Evolutionary conservation across 2,113 vertebrate genomes (phyloP), one percentile per base, ranked within the genome.

Genomic region (Cebus imitator): DNA sequence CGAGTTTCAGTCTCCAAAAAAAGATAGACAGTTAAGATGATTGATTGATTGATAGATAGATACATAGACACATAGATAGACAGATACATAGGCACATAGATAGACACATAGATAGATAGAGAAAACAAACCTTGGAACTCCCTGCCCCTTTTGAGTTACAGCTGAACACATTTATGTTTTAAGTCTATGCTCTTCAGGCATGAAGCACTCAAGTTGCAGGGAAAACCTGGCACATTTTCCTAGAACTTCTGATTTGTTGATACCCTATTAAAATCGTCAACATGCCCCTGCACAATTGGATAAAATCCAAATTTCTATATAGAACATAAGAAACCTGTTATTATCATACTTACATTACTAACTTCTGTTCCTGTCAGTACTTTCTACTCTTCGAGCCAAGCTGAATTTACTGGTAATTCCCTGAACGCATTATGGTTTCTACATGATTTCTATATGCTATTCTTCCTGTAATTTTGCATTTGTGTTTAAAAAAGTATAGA

Each of bases 201-300:
- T 27, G 8, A 23, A 27, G 0, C 45, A 64, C n/a, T 61, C 76
- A 83, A 68, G 27, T 43, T 80, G 50, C 17, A 72, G 72, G 57
- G 75, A 57, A 81, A 81, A 76, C 43, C 25, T n/a, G 20, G 43
- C 35, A 78, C 3, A 30, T 66, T 86, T 88, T 80, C 40, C 55
- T 57, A 75, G 72, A 90, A 95, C 75, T 81, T 86, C 78, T 78
- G 66, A 85, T 87, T 86, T 86, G 12, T 82, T 68, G 82, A 48
- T 78, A 48, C 2, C 4, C 23, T 88, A 35, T 82, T 92, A 84
- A 96, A 95, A 50, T 93, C 55, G 79, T 73, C 9, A 75, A 11
- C 21, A 20, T 80, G 27, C 37, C 35, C 37, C 30, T 78, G 40
- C 43, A 87, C 75, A 87, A 11, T 32, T 91, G 80, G n/a, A 73